These are phyloP conservation scores for Motacilla alba DNA, from an alignment of 2,113 vertebrate species.

Conservation along the genomic window DNA sequence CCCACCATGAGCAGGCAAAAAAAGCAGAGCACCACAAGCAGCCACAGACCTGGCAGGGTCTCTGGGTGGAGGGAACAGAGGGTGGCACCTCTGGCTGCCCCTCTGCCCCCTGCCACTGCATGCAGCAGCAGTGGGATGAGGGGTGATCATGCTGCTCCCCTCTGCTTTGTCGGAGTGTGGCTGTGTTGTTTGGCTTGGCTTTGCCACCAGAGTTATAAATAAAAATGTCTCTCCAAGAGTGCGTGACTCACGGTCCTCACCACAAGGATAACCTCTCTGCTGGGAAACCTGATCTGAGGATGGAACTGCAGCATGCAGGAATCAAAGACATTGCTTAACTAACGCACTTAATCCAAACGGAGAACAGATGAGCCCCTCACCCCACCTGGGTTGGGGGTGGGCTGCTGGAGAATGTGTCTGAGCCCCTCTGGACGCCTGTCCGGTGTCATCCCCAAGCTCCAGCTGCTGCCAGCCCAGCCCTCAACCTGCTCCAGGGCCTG, in stretches of 20 bases:
- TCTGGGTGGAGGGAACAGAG: neutral
- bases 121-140: neutral
- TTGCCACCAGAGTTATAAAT: constrained; percentile 37
- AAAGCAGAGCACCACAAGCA: neutral
- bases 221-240: constrained; percentile 39
- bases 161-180: neutral
- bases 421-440: neutral
- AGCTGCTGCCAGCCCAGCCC: neutral
- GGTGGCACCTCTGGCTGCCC: neutral
- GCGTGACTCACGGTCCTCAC: constrained; percentile 42
- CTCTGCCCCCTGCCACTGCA: neutral
- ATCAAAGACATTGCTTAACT: neutral
- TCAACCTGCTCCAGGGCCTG: neutral
- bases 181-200: constrained; percentile 34
- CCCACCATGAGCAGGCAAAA: neutral
- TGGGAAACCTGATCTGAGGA: constrained; percentile 7
- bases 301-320: neutral
- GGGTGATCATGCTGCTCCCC: neutral
- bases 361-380: neutral
- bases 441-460: neutral
- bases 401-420: neutral
- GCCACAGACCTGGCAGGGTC: neutral
- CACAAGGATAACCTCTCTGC: constrained; percentile 42
- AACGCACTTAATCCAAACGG: neutral
- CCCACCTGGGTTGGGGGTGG: neutral